phyloP scores from a whole-genome alignment of 1,140 invertebrate species.

The Drosophila oshimai region DNA sequence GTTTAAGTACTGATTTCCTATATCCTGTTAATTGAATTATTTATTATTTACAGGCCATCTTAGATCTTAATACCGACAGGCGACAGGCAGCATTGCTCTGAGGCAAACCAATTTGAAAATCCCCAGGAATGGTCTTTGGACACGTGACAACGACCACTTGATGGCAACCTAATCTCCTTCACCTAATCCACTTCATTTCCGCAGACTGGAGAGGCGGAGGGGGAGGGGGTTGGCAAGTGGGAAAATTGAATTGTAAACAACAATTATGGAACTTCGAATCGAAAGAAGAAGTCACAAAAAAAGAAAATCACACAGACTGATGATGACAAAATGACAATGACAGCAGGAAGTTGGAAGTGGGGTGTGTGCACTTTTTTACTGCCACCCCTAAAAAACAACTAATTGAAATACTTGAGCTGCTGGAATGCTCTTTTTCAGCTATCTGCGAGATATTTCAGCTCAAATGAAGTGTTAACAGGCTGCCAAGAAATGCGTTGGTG shows the following conservation, averaged over 20 bases:
- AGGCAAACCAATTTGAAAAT: conserved; percentile 43
- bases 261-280: conserved; percentile 51
- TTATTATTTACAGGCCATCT: conserved; percentile 12
- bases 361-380: neutral
- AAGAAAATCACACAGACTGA: neutral
- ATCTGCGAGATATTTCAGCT: conserved; percentile 31
- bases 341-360: neutral
- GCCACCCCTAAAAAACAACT: neutral
- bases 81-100: neutral
- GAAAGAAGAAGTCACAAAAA: neutral
- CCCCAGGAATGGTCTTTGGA: conserved; percentile 22
- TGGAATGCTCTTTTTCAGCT: neutral
- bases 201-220: neutral
- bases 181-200: conserved; percentile 32
- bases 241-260: conserved; percentile 70
- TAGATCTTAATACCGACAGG: neutral
- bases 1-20: neutral
- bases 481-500: conserved; percentile 34
- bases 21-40: conserved; percentile 24
- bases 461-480: conserved; percentile 68
- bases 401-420: conserved; percentile 33
- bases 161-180: conserved; percentile 31
- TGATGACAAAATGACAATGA: neutral
- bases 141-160: conserved; percentile 45
- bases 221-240: neutral